A percentile compares a stretch with the other conserved stretches of the same genome.
Conservation (phyloP, 2,113 vertebrate genomes). For the Ctenodactylus gundi region DNA sequence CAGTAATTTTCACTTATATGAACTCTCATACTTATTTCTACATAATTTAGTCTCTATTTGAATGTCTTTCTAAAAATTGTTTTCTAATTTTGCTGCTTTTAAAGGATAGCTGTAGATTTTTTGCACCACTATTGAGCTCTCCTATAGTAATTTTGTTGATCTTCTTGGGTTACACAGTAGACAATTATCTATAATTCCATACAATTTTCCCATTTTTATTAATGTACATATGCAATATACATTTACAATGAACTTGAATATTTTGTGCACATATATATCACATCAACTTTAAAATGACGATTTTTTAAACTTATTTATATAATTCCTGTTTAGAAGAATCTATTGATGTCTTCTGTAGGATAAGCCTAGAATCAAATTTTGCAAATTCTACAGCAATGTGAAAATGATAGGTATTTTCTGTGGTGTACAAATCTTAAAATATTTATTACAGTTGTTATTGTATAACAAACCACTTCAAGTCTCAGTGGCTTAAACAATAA, state of each 20-base stretch:
- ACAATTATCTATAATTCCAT: too few species aligned
- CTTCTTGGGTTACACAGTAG: background rate
- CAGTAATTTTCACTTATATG: constrained; percentile 16
- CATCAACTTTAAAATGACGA: too few species aligned
- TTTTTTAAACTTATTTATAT: background rate
- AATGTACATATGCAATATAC: too few species aligned
- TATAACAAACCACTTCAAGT: background rate
- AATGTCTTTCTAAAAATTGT: background rate
- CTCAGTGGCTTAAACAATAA: background rate
- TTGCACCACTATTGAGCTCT: background rate
- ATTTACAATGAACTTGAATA: too few species aligned
- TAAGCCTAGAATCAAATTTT: background rate
- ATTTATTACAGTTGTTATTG: background rate
- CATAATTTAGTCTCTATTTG: background rate
- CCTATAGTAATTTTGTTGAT: background rate
- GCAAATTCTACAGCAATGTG: background rate
- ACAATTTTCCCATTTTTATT: too few species aligned
- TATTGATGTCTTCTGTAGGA: background rate
- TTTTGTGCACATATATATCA: too few species aligned
- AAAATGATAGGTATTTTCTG: constrained; percentile 2
- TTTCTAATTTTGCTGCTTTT: background rate
- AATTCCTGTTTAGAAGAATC: background rate
- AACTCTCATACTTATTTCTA: background rate
- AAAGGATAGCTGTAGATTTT: background rate
- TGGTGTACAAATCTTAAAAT: background rate